Evolutionary conservation across 2,888 invertebrate genomes (phyloP).

Genomic region (Epirrhoe alternata): DNA sequence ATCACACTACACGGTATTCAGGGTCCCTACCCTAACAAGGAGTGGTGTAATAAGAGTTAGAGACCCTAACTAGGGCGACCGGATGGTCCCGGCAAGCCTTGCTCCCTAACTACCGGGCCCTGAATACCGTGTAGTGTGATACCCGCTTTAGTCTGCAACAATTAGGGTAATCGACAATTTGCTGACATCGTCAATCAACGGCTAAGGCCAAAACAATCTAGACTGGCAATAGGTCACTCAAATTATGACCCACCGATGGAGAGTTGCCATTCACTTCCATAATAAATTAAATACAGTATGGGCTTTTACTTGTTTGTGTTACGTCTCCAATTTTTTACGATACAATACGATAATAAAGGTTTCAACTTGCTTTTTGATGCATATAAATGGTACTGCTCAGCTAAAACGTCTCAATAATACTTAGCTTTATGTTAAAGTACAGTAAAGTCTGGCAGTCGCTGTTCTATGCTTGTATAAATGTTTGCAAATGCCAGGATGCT

Average conservation of each 20-base stretch:
- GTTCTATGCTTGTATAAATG: slow-evolving; percentile 28
- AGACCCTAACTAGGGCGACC: no score
- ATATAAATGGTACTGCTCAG: neutral
- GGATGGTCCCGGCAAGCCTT: no score
- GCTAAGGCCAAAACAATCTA: slow-evolving; percentile 30
- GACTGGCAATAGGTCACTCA: slow-evolving; percentile 6
- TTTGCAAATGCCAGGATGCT: slow-evolving; percentile 40
- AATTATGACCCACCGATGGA: slow-evolving; percentile 6
- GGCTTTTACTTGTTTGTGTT: no score
- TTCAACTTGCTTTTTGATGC: neutral
- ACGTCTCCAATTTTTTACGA: no score
- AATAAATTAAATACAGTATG: neutral
- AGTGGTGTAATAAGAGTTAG: no score
- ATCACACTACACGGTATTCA: no score
- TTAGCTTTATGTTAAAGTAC: slow-evolving; percentile 10
- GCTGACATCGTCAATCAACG: slow-evolving; percentile 32
- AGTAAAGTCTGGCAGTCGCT: slow-evolving; percentile 6
- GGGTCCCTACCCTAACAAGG: no score
- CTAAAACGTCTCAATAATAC: neutral
- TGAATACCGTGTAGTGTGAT: no score
- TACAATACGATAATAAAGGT: neutral
- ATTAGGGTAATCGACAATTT: slow-evolving; percentile 23
- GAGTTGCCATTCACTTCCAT: slow-evolving; percentile 7
- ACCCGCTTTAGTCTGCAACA: slow-evolving; percentile 6
- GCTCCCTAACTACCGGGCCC: no score